Evolutionary conservation across 2,888 invertebrate species (phyloP).

Genomic region (Sthenelais limicola): DNA sequence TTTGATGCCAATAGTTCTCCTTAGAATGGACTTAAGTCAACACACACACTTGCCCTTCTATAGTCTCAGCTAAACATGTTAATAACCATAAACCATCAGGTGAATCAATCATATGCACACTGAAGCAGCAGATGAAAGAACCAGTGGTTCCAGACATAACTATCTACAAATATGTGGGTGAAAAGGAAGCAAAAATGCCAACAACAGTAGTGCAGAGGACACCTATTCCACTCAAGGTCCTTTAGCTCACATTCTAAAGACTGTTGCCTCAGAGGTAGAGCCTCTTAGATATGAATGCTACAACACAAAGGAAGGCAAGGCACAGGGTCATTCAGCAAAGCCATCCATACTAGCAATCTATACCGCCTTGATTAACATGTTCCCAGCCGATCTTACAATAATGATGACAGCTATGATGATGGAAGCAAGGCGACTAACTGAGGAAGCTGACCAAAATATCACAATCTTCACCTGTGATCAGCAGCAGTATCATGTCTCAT

Average conservation of each 20-base stretch:
- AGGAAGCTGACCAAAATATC: not conserved
- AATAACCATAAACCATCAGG: not conserved
- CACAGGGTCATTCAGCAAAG: too few relatives aligned
- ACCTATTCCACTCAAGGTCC: too few relatives aligned
- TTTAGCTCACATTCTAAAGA: too few relatives aligned
- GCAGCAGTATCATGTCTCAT: not conserved
- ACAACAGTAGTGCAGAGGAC: too few relatives aligned
- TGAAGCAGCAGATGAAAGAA: not conserved
- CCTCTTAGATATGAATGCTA: too few relatives aligned
- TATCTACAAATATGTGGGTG: too few relatives aligned
- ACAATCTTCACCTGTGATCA: not conserved
- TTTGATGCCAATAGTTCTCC: conserved; percentile 47
- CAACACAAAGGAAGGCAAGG: too few relatives aligned
- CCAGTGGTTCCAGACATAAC: conserved; percentile 33
- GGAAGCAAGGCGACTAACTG: not conserved
- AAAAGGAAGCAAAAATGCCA: conserved; percentile 44
- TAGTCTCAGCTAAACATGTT: conserved; percentile 32
- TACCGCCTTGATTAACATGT: not conserved
- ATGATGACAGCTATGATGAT: not conserved
- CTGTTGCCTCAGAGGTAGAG: too few relatives aligned
- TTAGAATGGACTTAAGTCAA: too few relatives aligned
- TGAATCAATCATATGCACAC: not conserved
- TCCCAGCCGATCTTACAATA: not conserved
- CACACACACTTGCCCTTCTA: conserved; percentile 45
- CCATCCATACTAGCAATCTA: not conserved